Percentiles rank a stretch among this genome's conserved stretches.
Evolutionary conservation across 2,888 invertebrate genomes (phyloP).

Genomic region (Metellina segmentata): DNA sequence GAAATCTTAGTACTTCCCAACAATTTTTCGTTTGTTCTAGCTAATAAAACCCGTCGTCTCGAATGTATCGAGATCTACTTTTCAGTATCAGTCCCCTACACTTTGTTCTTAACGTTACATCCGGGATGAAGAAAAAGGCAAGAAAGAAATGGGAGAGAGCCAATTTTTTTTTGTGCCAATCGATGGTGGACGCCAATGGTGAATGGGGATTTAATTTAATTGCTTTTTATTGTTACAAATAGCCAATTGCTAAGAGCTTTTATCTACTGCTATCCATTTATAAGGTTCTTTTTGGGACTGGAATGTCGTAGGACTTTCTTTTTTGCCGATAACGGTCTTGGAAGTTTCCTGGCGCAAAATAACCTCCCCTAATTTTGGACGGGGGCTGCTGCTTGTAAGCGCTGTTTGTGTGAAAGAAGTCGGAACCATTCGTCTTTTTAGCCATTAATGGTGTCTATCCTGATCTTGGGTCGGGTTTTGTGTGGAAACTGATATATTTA

Average conservation of each 20-base stretch:
- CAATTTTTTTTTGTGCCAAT: slow-evolving; percentile 35
- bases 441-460: background rate
- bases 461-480: background rate
- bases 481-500: background rate
- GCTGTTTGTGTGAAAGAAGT: background rate
- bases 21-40: background rate
- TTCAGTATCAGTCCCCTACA: background rate
- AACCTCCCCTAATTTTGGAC: background rate
- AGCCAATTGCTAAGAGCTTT: slow-evolving; percentile 52
- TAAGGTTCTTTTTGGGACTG: background rate
- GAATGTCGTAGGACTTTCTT: too few relatives aligned
- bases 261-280: slow-evolving; percentile 11
- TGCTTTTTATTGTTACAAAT: slow-evolving; percentile 48
- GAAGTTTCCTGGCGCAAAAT: background rate
- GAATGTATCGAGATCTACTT: slow-evolving; percentile 2
- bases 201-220: slow-evolving; percentile 53
- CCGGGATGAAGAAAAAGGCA: background rate
- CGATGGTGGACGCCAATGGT: slow-evolving; percentile 36
- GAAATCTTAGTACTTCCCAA: background rate
- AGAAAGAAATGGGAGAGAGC: slow-evolving; percentile 1
- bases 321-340: slow-evolving; percentile 8
- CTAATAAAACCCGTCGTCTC: background rate
- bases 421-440: background rate
- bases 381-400: background rate
- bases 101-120: slow-evolving; percentile 8